Conservation (phyloP, 2,888 invertebrate species). For the Tiliacea citrago region DNA sequence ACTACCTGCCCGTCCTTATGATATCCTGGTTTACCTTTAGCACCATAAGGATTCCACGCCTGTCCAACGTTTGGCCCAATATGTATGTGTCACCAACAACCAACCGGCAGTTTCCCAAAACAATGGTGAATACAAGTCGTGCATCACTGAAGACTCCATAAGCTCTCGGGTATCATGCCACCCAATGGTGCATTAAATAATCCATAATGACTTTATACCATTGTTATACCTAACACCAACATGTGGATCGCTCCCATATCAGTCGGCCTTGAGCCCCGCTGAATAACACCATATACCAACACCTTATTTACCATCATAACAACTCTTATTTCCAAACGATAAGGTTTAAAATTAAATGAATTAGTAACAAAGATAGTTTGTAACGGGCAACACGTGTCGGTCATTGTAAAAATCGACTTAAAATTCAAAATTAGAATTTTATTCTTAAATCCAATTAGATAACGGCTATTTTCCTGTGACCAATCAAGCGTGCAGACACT, state of each 20-base stretch:
- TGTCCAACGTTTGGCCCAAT: constrained; percentile 6
- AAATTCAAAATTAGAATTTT: constrained; percentile 40
- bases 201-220: constrained; percentile 43
- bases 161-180: constrained; percentile 50
- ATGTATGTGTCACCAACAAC: constrained; percentile 9
- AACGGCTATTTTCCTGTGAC: constrained; percentile 58
- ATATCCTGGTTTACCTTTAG: too few species aligned
- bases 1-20: background rate
- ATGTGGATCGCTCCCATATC: constrained; percentile 63
- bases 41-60: too few species aligned
- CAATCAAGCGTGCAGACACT: background rate
- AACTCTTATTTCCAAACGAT: constrained; percentile 31
- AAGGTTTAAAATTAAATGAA: constrained; percentile 27
- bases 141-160: constrained; percentile 50
- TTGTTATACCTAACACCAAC: constrained; percentile 30
- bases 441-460: constrained; percentile 49
- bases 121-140: constrained; percentile 48
- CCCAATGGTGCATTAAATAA: constrained; percentile 60
- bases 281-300: constrained; percentile 60
- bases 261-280: constrained; percentile 57
- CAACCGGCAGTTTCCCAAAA: constrained; percentile 36
- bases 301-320: constrained; percentile 43
- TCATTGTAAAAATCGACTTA: constrained; percentile 52
- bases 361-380: constrained; percentile 11
- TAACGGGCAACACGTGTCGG: constrained; percentile 59